Percentiles rank a stretch among this genome's conserved stretches.
Conservation (phyloP, 2,113 vertebrate species). For the Quiscalus mexicanus region DNA sequence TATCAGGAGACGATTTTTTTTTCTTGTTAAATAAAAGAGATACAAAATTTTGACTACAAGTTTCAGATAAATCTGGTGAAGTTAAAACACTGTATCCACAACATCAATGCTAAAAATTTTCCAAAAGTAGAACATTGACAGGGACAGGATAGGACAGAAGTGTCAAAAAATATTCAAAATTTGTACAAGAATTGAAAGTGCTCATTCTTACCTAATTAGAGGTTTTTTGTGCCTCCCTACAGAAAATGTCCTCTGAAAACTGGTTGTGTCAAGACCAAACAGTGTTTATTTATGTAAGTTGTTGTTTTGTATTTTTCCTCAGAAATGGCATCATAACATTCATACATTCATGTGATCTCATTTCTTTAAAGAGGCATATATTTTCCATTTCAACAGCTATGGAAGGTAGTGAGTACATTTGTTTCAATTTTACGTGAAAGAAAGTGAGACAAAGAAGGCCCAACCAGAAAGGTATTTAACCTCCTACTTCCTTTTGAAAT, state of each 20-base stretch:
- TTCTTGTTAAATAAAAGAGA: background rate
- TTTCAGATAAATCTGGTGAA: background rate
- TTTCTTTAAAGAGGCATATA: background rate
- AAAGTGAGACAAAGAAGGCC: background rate
- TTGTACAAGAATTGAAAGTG: background rate
- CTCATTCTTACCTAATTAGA: background rate
- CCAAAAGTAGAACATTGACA: background rate
- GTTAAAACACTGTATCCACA: background rate
- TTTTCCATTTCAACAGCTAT: background rate
- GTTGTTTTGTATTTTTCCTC: background rate
- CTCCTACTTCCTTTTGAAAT: slow-evolving; percentile 6
- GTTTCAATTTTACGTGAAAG: background rate
- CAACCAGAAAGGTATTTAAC: background rate
- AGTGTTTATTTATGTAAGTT: background rate
- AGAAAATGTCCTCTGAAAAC: background rate
- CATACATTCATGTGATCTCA: background rate
- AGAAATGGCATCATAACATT: background rate
- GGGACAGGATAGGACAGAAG: background rate
- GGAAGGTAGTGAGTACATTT: background rate
- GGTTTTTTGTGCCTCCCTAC: rapidly evolving
- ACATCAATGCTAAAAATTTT: background rate
- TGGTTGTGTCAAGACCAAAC: background rate
- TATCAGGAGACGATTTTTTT: background rate
- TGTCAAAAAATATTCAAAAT: background rate
- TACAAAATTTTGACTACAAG: background rate